Conservation (phyloP, 2,113 vertebrate genomes). For the Seriola dumerili region DNA sequence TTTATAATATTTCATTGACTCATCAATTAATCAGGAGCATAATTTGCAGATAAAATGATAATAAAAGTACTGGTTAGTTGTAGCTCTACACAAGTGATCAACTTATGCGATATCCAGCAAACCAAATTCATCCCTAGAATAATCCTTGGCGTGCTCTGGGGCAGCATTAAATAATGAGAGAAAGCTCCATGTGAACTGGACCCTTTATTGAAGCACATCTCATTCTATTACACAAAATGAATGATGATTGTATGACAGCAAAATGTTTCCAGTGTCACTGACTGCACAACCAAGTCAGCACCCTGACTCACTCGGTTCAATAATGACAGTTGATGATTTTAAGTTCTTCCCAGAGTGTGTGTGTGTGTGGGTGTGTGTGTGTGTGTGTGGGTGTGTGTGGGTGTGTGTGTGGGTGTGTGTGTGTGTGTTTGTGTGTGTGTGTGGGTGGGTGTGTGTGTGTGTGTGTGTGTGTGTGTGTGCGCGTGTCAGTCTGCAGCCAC, state of each 20-base stretch:
- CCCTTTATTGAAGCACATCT: conserved; percentile 43
- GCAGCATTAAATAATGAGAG: conserved; percentile 36
- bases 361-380: background rate
- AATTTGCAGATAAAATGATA: conserved; percentile 1
- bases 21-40: background rate
- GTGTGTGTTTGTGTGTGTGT: conserved; percentile 16
- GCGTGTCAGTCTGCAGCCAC: conserved; percentile 47
- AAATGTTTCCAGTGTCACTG: conserved; percentile 39
- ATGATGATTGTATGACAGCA: conserved; percentile 17
- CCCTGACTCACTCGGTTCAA: conserved; percentile 45
- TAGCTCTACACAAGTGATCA: conserved; percentile 4
- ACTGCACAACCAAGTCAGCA: conserved; percentile 35
- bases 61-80: conserved; percentile 9
- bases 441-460: background rate
- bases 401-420: too few species aligned
- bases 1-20: conserved; percentile 1
- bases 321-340: conserved; percentile 50
- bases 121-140: background rate
- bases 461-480: conserved; percentile 21
- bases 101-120: background rate
- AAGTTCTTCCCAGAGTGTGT: conserved; percentile 48
- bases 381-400: conserved; percentile 18
- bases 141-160: conserved; percentile 27
- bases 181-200: conserved; percentile 22
- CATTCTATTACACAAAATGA: conserved; percentile 28